Evolutionary conservation across 2,113 vertebrate species (phyloP).

Genomic region (Protobothrops mucrosquamatus): DNA sequence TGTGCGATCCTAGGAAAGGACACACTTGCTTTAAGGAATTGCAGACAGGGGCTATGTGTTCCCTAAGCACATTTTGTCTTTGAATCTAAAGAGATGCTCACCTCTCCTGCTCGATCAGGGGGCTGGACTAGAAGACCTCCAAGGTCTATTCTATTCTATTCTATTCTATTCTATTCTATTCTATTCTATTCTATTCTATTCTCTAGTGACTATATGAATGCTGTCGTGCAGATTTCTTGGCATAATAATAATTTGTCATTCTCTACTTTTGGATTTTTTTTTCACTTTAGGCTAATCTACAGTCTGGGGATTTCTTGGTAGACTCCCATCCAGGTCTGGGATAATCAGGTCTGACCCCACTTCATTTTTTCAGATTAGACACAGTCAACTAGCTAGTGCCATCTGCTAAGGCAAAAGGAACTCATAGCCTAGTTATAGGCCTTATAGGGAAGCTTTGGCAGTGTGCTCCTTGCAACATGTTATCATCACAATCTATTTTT

Average conservation of each 20-base stretch:
- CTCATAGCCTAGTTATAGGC: background rate
- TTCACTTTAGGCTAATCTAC: background rate
- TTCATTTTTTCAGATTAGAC: background rate
- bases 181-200: no score
- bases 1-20: background rate
- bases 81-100: background rate
- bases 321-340: background rate
- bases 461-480: background rate
- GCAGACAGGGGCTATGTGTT: background rate
- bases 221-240: background rate
- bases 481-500: background rate
- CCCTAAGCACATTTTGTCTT: background rate
- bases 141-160: no score
- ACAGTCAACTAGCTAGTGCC: background rate
- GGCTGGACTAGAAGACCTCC: no score
- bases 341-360: background rate
- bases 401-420: background rate
- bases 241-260: background rate
- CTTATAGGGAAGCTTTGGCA: background rate
- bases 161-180: no score
- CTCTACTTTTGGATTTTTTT: background rate
- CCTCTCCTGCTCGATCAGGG: background rate
- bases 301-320: background rate
- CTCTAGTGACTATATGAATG: background rate
- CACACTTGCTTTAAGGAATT: background rate